Percentiles rank a stretch among this genome's conserved stretches.
Evolutionary conservation across 2,113 vertebrate genomes (phyloP).

Genomic region (Pampusana beccarii): DNA sequence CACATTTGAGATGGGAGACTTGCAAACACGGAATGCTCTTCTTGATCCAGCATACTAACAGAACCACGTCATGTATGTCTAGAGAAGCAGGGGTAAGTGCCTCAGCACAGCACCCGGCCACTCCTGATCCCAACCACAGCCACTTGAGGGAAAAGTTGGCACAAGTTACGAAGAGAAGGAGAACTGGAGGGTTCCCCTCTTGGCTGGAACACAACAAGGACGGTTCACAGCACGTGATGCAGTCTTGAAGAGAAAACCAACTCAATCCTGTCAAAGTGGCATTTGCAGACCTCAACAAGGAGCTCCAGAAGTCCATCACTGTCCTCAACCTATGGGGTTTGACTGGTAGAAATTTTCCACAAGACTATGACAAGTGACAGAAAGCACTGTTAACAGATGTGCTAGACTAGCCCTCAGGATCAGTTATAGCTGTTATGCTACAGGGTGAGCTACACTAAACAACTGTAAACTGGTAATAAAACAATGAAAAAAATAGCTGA

Average conservation of each 20-base stretch:
- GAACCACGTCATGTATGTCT: fast-evolving
- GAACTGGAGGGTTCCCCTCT: background rate
- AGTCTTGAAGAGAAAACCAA: background rate
- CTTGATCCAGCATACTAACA: background rate
- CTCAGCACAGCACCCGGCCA: background rate
- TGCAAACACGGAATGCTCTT: background rate
- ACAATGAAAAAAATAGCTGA: background rate
- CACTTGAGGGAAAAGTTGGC: background rate
- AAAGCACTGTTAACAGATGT: background rate
- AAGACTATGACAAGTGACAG: background rate
- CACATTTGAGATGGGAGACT: background rate
- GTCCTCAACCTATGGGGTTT: background rate
- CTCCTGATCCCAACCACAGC: background rate
- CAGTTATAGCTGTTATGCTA: background rate
- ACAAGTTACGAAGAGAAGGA: background rate
- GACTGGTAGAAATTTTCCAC: background rate
- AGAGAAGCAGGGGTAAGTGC: background rate
- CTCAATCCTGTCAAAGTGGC: background rate
- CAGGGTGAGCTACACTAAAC: background rate
- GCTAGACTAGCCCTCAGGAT: background rate
- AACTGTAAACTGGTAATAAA: background rate
- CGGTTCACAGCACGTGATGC: background rate
- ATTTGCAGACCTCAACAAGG: background rate
- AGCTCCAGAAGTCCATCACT: background rate
- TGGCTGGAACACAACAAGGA: background rate